Evolutionary conservation across 1,140 invertebrate species (phyloP), one percentile per base, ranked within the genome.

Genomic region (Drosophila arizonae): DNA sequence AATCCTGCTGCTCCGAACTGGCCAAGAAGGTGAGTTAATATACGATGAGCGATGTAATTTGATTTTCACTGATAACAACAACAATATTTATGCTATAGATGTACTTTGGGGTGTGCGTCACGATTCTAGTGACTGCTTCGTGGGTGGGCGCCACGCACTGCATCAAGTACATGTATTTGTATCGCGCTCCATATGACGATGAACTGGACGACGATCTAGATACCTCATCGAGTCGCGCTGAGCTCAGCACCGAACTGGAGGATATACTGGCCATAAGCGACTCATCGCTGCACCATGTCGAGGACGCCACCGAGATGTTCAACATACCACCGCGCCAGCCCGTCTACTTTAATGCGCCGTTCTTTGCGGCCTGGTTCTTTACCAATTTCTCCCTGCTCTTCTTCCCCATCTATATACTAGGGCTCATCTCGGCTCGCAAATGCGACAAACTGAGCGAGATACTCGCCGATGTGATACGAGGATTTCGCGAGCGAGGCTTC

Each of bases 281-380:
- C 92, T 93, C 79, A 68, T 92, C 92, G 46, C 76, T 91, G 64
- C 77, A 82, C 51, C 88, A 91, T 52, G 82, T 91, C 69, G 89
- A 91, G 66, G 88, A 91, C 75, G 90, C 84, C 64, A 91, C 86
- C 70, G 90, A 90, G 75, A 90, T 90, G 76, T 90, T 90, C 77
- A 90, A 89, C 51, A 75, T 90, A 81, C 86, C 87, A 90, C 77
- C 77, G 65, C 82, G 79, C 45, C 82, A 86, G 68, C 75, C 87
- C 39, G 75, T 81, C 58, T 82, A 88, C 67, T 92, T 92, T 92
- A 96, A 96, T 92, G 97, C 97, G 28, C 97, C 97, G 55, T 98
- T 98, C 92, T 97, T 98, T 91, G 97, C 97, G 10, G 97, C 97
- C 13, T 99, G 97, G 97, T 97, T 98, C 90, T 96, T 96, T 90